These are phyloP conservation scores for Rhadinocentrus ornatus DNA, from an alignment of 2,797 vertebrate species.

Conservation along the genomic window DNA sequence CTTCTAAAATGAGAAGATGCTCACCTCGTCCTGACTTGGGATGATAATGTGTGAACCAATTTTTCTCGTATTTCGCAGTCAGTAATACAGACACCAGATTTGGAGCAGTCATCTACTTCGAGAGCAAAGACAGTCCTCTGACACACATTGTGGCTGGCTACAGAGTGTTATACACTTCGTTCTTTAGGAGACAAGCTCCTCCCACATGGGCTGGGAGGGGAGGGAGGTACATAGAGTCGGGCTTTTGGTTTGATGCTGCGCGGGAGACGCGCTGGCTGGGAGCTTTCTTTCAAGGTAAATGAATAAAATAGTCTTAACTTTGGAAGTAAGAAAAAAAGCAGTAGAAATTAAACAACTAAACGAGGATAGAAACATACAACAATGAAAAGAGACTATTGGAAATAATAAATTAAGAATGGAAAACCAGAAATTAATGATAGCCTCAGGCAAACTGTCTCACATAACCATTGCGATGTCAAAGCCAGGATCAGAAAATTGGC, in stretches of 20 bases:
- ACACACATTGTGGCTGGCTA: constrained; percentile 86
- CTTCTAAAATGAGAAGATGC: constrained; percentile 43
- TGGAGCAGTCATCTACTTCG: constrained; percentile 79
- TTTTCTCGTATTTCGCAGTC: constrained; percentile 70
- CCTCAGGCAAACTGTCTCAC: constrained; percentile 22
- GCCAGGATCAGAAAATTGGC: not conserved
- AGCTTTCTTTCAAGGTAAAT: constrained; percentile 76
- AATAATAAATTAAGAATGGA: not conserved
- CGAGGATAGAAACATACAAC: not conserved
- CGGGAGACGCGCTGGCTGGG: constrained; percentile 65
- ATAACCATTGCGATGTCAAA: constrained; percentile 35
- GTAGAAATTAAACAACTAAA: not conserved
- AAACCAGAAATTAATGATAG: constrained; percentile 7
- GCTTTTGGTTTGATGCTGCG: constrained; percentile 57
- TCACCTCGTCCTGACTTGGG: constrained; percentile 76
- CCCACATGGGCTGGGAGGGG: constrained; percentile 74
- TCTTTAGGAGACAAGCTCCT: constrained; percentile 77
- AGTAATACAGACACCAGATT: constrained; percentile 70
- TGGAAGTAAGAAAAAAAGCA: not conserved
- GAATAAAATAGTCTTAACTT: constrained; percentile 54
- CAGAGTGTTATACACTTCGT: constrained; percentile 86
- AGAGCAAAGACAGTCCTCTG: constrained; percentile 90
- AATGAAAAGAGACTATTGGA: not conserved
- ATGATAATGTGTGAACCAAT: constrained; percentile 58
- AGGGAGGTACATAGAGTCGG: constrained; percentile 55